Conservation (phyloP, 2,113 vertebrate species). For the Myanophis thanlyinensis region DNA sequence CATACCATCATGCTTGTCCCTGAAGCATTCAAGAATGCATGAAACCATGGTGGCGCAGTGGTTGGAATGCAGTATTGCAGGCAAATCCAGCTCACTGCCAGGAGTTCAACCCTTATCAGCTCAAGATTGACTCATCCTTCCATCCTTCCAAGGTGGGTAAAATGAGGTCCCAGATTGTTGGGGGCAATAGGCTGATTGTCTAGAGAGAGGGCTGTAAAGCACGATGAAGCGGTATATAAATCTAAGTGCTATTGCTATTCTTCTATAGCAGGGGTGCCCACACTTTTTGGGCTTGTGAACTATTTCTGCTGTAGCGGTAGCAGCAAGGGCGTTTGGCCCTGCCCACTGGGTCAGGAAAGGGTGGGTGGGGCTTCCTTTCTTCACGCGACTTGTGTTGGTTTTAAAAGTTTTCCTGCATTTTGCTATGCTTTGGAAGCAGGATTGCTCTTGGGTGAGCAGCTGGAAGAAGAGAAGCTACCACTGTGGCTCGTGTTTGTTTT, state of each 20-base stretch:
- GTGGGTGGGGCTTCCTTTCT: no score
- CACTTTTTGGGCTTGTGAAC: no score
- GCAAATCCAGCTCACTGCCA: not conserved
- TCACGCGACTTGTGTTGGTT: no score
- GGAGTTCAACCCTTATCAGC: not conserved
- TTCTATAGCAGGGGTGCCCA: no score
- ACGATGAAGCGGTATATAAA: not conserved
- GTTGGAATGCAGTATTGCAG: not conserved
- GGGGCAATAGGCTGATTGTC: not conserved
- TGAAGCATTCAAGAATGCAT: not conserved
- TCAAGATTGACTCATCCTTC: not conserved
- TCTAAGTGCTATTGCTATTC: not conserved
- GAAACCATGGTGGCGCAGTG: not conserved
- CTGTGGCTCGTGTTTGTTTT: no score
- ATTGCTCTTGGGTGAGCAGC: no score
- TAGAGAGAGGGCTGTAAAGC: not conserved
- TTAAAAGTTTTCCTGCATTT: no score
- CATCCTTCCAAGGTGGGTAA: not conserved
- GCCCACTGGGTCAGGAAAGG: no score
- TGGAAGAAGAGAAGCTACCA: no score
- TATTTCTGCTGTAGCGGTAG: no score
- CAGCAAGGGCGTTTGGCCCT: no score
- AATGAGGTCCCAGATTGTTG: not conserved
- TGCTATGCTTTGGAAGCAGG: no score
- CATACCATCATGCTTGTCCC: not conserved